Evolutionary conservation across 2,888 invertebrate genomes (phyloP), one percentile per base, ranked within the genome.

Genomic region (Sylvicola fuscatus): DNA sequence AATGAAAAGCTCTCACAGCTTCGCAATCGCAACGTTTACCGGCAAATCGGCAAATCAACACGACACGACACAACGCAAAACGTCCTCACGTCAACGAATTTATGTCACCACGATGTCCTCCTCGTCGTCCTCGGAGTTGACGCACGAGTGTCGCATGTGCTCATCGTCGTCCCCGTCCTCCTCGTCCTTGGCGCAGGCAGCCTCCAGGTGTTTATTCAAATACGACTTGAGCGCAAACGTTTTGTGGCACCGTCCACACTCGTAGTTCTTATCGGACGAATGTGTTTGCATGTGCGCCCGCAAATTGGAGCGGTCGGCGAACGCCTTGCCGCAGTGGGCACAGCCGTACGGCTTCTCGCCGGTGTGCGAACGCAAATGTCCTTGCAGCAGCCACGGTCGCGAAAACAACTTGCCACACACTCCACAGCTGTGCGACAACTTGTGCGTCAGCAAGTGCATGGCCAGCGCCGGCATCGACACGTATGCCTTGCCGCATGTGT

Each of bases 401-500:
- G 87, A 87, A 65, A 97, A 95, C 49, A 83, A 72, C 59, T 95
- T 95, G 39, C 86, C 86, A 60, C 95, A 95, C 33, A 89, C 76
- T 38, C 77, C 76, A 58, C 95, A 95, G 49, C 79, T 78, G 65
- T 95, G 92, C 21, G 77, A 75, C 47, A 92, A 69, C 53, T 87
- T 87, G 64, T 95, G 95, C 32, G 90, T 93, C 35, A 82, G 68
- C 41, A 87, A 72, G 58, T 84, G 89, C 81, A 87, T 92, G 37
- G 93, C 87, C 38, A 95, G 66, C 6, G 95, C 93, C 1, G 95
- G 95, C 93, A 95, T 95, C 45, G 86, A 87, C 37, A 95, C 95
- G 62, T 95, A 95, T 4, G 87, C 87, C 60, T 93, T 92, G 46
- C 87, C 86, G 60, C 93, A 95, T 44, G 87, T 84, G 48, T 80